These are phyloP conservation scores for Ctenopoma kingsleyae DNA, from an alignment of 2,797 vertebrate genomes.

Conservation along the genomic window DNA sequence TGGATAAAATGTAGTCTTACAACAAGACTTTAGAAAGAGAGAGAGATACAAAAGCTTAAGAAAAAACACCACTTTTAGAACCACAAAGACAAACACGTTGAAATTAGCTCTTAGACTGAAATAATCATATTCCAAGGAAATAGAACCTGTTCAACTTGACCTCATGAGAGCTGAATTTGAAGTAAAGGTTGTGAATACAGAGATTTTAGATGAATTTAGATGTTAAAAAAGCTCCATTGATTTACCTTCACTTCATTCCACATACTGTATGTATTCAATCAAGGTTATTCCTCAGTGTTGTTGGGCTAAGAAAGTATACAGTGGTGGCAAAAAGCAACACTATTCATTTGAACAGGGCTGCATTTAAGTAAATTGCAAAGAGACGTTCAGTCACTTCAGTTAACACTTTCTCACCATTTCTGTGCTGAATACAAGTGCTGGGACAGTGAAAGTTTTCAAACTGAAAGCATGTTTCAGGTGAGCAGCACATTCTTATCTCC, in stretches of 20 bases:
- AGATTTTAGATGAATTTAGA: neutral
- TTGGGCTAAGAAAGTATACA: neutral
- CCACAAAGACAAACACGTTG: neutral
- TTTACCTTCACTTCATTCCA: slow-evolving; percentile 1
- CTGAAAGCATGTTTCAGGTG: neutral
- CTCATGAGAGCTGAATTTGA: slow-evolving; percentile 18
- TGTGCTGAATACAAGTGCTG: neutral
- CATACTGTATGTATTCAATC: neutral
- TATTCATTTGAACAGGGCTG: neutral
- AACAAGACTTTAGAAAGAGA: neutral
- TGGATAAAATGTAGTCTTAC: neutral
- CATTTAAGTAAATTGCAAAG: neutral
- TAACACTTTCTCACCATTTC: neutral
- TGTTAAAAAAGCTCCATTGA: neutral
- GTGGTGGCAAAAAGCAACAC: neutral
- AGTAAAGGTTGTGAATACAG: slow-evolving; percentile 17
- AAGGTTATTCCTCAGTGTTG: slow-evolving; percentile 2
- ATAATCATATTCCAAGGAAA: slow-evolving; percentile 26
- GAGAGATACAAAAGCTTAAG: neutral
- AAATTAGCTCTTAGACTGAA: slow-evolving; percentile 18
- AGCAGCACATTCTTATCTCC: neutral
- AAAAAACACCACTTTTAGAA: neutral
- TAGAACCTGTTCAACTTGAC: slow-evolving; percentile 23
- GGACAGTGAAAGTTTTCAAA: neutral
- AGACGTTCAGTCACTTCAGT: slow-evolving; percentile 1